Conservation (phyloP, 2,888 invertebrate genomes). For the Drosophila suboccidentalis region DNA sequence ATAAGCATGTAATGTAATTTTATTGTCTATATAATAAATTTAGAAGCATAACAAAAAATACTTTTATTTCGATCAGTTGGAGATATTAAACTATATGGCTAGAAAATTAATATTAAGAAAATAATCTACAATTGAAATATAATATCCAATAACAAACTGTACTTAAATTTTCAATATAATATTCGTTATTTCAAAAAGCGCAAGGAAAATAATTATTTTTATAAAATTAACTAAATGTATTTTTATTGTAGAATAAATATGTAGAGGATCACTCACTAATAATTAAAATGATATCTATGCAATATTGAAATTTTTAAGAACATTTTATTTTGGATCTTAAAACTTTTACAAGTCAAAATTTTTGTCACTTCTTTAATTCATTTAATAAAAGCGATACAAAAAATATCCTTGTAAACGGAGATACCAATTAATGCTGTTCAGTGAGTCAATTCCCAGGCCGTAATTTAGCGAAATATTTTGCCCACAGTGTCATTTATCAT, state of each 20-base stretch:
- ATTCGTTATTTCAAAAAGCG: no score
- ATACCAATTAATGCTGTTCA: background rate
- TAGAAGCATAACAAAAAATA: no score
- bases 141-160: background rate
- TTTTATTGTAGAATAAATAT: no score
- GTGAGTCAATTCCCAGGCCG: slow-evolving; percentile 1
- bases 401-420: background rate
- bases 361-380: background rate
- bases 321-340: background rate
- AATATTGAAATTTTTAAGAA: no score
- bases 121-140: background rate
- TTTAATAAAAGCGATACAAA: background rate
- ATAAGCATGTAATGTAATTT: background rate
- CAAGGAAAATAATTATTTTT: no score
- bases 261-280: no score
- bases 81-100: no score
- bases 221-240: no score
- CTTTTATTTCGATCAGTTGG: no score
- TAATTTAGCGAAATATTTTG: slow-evolving; percentile 10
- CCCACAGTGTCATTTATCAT: slow-evolving; percentile 67
- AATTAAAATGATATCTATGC: no score
- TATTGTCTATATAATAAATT: no score
- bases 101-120: background rate
- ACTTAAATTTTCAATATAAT: no score
- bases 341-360: background rate